A percentile compares a stretch with the other conserved stretches of the same genome.
These are phyloP conservation scores for Brachypteracias leptosomus DNA, from an alignment of 2,113 vertebrate genomes.

Conservation along the genomic window DNA sequence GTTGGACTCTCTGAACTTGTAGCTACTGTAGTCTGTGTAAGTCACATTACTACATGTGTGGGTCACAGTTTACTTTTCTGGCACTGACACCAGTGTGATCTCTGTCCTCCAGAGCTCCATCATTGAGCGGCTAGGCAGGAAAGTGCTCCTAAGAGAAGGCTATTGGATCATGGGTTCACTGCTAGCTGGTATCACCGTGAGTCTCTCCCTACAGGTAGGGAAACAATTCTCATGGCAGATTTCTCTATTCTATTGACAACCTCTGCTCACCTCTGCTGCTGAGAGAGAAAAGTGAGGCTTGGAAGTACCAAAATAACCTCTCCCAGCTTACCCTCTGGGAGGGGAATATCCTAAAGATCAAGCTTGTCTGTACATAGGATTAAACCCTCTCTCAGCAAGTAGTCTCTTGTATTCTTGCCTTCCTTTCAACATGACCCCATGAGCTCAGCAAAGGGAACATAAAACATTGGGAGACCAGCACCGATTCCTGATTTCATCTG, in stretches of 20 bases:
- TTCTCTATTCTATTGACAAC: background rate
- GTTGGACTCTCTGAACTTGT: constrained; percentile 78
- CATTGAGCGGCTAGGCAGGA: constrained; percentile 78
- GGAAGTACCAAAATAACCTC: background rate
- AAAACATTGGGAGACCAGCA: background rate
- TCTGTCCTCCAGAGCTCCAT: constrained; percentile 72
- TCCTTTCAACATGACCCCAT: background rate
- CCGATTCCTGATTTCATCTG: background rate
- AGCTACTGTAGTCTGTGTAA: constrained; percentile 65
- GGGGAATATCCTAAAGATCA: background rate
- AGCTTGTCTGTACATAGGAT: background rate
- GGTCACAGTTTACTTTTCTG: background rate
- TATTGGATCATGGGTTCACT: constrained; percentile 76
- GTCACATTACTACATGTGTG: background rate
- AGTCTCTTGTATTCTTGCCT: background rate
- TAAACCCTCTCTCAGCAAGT: background rate
- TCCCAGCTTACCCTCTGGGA: background rate
- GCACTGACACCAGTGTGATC: background rate
- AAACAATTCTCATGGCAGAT: background rate
- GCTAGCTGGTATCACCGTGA: constrained; percentile 70
- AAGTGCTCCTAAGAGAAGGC: constrained; percentile 75
- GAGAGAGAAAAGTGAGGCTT: background rate
- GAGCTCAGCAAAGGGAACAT: background rate
- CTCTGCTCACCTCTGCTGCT: background rate
- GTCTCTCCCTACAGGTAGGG: constrained; percentile 77